A percentile compares a stretch with the other conserved stretches of the same genome.
Evolutionary conservation across 2,113 vertebrate species (phyloP).

Genomic region (Hypanus sabinus): DNA sequence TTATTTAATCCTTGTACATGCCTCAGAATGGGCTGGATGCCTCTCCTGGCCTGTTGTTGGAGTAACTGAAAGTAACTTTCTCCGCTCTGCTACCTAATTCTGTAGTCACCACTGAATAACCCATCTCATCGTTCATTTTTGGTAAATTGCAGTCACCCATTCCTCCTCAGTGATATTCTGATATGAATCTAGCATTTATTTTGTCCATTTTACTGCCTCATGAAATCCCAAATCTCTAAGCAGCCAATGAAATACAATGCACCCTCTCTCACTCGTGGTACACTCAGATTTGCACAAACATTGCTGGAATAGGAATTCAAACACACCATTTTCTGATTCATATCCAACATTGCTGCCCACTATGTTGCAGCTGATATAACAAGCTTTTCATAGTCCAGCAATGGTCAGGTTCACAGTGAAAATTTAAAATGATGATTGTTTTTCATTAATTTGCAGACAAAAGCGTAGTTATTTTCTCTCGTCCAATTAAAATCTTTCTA

Average conservation of each 20-base stretch:
- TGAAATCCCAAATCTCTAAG: no score
- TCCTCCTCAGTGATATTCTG: background rate
- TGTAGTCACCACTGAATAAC: background rate
- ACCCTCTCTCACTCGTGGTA: no score
- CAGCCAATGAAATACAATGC: no score
- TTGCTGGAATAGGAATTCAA: no score
- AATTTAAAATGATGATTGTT: background rate
- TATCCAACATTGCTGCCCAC: no score
- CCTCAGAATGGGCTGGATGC: background rate
- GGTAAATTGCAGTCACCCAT: background rate
- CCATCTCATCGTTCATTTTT: background rate
- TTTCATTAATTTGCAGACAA: background rate
- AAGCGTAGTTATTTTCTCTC: background rate
- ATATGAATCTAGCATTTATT: no score
- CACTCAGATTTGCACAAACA: no score
- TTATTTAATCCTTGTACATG: background rate
- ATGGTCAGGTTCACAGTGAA: background rate
- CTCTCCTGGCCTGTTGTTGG: background rate
- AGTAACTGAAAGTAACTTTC: no score
- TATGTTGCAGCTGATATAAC: background rate
- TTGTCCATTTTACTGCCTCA: no score
- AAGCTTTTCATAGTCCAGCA: background rate
- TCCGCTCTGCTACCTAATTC: background rate
- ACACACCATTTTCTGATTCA: no score
- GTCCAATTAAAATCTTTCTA: background rate